Evolutionary conservation across 2,888 invertebrate species (phyloP).

Genomic region (Sesia apiformis): DNA sequence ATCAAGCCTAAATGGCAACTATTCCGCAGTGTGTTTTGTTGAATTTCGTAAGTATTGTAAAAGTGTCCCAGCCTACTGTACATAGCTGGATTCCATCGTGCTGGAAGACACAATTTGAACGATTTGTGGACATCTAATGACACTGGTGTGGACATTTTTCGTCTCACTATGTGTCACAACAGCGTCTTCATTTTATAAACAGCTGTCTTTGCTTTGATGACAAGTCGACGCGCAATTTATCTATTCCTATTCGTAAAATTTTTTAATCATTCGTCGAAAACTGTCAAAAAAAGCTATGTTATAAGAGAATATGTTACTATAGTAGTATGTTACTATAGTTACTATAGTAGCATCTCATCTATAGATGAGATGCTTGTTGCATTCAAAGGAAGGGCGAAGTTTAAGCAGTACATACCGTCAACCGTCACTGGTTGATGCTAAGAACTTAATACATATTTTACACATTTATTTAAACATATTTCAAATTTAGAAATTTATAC

Average conservation of each 20-base stretch:
- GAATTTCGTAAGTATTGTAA: too few species aligned
- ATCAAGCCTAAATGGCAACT: too few species aligned
- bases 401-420: constrained; percentile 16
- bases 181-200: not conserved
- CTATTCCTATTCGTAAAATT: not conserved
- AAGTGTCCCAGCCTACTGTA: too few species aligned
- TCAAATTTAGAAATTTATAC: constrained; percentile 10
- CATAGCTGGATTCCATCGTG: too few species aligned
- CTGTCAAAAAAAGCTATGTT: not conserved
- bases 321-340: too few species aligned
- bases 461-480: constrained; percentile 10
- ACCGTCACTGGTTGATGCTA: too few species aligned
- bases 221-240: not conserved
- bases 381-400: constrained; percentile 18
- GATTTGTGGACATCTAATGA: too few species aligned
- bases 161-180: too few species aligned
- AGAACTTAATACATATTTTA: too few species aligned
- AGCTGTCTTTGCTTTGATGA: constrained; percentile 1
- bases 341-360: too few species aligned
- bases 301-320: constrained; percentile 10
- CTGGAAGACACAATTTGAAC: constrained; percentile 10
- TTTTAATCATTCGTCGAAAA: not conserved
- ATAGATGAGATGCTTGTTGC: constrained; percentile 20
- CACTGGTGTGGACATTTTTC: too few species aligned
- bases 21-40: too few species aligned